These are phyloP conservation scores for Spea multiplicata DNA, from an alignment of 2,113 vertebrate genomes.

Conservation along the genomic window DNA sequence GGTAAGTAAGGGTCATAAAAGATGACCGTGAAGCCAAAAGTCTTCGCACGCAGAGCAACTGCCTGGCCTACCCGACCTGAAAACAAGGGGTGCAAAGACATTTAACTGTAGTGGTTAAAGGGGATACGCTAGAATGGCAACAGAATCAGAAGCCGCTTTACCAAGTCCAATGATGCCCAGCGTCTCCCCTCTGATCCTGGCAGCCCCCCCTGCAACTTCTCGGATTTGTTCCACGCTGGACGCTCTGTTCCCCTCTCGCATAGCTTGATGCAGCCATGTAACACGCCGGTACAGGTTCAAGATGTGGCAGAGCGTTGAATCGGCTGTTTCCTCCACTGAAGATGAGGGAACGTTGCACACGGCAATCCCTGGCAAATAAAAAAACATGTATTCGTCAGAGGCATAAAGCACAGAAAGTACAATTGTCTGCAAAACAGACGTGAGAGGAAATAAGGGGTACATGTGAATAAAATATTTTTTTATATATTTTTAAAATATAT, in stretches of 20 bases:
- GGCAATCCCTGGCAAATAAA: slow-evolving; percentile 71
- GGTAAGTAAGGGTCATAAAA: slow-evolving; percentile 88
- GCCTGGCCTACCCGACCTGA: slow-evolving; percentile 86
- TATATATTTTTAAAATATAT: too few species aligned
- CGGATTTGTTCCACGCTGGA: slow-evolving; percentile 84
- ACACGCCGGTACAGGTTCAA: slow-evolving; percentile 86
- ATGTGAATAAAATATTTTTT: too few species aligned
- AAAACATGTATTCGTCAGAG: too few species aligned
- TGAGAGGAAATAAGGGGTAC: too few species aligned
- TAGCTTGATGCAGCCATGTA: slow-evolving; percentile 87
- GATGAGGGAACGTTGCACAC: slow-evolving; percentile 85
- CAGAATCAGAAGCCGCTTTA: slow-evolving; percentile 55
- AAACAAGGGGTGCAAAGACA: slow-evolving; percentile 40
- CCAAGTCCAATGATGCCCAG: slow-evolving; percentile 87
- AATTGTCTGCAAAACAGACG: too few species aligned
- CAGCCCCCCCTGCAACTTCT: slow-evolving; percentile 85
- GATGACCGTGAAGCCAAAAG: slow-evolving; percentile 86
- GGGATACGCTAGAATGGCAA: background rate
- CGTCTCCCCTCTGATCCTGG: slow-evolving; percentile 85
- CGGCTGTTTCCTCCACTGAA: slow-evolving; percentile 87
- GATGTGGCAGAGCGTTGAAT: slow-evolving; percentile 86
- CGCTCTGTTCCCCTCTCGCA: slow-evolving; percentile 83
- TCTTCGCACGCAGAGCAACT: slow-evolving; percentile 83
- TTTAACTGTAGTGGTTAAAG: background rate
- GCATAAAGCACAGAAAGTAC: too few species aligned